Base-by-base conservation (phyloP, 2,888 invertebrate genomes). In the Nephrotoma guestfalica region DNA sequence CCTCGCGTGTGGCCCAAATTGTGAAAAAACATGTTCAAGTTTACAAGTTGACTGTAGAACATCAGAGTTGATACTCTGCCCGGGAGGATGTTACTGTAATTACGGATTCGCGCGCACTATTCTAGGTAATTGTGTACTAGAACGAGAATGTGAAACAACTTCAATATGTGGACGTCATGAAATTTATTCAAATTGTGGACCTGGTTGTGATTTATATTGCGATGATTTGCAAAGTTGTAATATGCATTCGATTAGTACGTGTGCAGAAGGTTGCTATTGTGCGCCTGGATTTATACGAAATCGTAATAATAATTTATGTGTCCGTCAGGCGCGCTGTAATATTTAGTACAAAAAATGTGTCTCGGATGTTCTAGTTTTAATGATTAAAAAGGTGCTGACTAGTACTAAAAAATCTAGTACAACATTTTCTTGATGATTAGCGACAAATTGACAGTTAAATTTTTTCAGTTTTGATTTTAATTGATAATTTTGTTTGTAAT, bases 1-100 rank as follows among this genome's bases (percentile, higher is more conserved):
- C 7, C 9, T 84, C 41, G 84, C 41, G 41, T 84, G 42, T 84
- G 84, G 84, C 13, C 84, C 84, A 84, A 84, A 84, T 84, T 84
- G 84, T 41, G 84, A 84, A 42, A n/a, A 41, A 41, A 84, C 4
- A n/a, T 84, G 84, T 42, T 84, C 84, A 41, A 84, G 13, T n/a
- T 7, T 42, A n/a, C 15, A n/a, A 42, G 7, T 2, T 6, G 42
- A 41, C 1, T 84, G 84, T n/a, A 15, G 5, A n/a, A 3, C 84
- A n/a, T 84, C 41, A 7, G 84, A 84, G 7, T 41, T 84, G n/a
- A 13, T 41, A 42, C 5, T 84, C 6, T 91, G 91, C 11, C 90
- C 90, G 2, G 90, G 90, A 87, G 90, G 89, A 30, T 91, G 91
- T 87, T 91, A 91, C 86, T 91, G 91, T 87, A 88, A 88, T 7